Conservation (phyloP, 2,888 invertebrate genomes). For the Dasysyrphus albostriatus region DNA sequence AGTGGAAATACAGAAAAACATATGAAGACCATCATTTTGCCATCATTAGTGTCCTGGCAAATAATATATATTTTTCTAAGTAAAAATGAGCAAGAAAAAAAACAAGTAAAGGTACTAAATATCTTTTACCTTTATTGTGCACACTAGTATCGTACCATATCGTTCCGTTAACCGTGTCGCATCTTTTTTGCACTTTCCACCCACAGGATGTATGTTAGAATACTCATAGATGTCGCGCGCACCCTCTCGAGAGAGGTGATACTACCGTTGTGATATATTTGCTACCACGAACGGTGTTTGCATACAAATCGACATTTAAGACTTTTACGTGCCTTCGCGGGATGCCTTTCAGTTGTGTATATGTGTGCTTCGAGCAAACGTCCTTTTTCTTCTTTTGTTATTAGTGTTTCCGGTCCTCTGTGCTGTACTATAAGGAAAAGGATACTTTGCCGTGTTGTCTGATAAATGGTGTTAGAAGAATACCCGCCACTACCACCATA, state of each 20-base stretch:
- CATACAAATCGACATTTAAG: slow-evolving; percentile 76
- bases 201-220: slow-evolving; percentile 52
- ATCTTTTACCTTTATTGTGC: slow-evolving; percentile 7
- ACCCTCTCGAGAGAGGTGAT: slow-evolving; percentile 45
- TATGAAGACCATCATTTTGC: slow-evolving; percentile 73
- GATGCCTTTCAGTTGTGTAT: slow-evolving; percentile 4
- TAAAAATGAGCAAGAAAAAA: slow-evolving; percentile 11
- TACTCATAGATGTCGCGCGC: slow-evolving; percentile 47
- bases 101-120: not conserved
- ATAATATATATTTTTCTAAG: slow-evolving; percentile 52
- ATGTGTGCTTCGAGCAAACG: not conserved
- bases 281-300: slow-evolving; percentile 72
- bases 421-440: not conserved
- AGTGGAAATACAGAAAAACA: slow-evolving; percentile 47
- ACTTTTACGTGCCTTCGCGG: slow-evolving; percentile 63
- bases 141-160: slow-evolving; percentile 1
- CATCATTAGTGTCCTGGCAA: slow-evolving; percentile 70
- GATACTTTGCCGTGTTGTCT: slow-evolving; percentile 37
- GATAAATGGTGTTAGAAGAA: slow-evolving; percentile 56
- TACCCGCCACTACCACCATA: not conserved
- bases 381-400: slow-evolving; percentile 52
- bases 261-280: slow-evolving; percentile 72
- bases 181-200: slow-evolving; percentile 31
- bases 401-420: slow-evolving; percentile 60
- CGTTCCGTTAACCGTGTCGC: not conserved